Evolutionary conservation across 2,797 vertebrate genomes (phyloP), one percentile per base, ranked within the genome.

Genomic region (Molothrus ater): DNA sequence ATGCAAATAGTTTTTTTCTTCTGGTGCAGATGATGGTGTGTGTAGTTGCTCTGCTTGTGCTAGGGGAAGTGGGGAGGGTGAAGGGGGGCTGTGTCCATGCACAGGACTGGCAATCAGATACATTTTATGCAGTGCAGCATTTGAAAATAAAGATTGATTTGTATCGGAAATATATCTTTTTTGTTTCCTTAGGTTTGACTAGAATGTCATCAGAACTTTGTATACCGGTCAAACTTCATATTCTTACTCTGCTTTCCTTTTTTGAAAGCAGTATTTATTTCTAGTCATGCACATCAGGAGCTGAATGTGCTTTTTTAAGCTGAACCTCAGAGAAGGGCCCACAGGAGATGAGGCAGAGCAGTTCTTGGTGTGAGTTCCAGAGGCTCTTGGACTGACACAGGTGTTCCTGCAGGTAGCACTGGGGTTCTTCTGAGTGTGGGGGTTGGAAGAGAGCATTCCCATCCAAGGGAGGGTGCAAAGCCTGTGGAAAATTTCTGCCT

Each of bases 71-170:
- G 57, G 25, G 10, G 43, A 57, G 42, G 61, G 32, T 78, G 31
- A 24, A 40, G 11, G 10, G 17, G 4, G 7, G 9, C 59, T 86
- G 26, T 73, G 45, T 60, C 76, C 20, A 0, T 51, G 68, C 61
- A 28, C 10, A 75, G 57, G 51, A 29, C 50, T 88, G 71, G 59
- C 64, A 64, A 14, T 86, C 65, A 66, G 38, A 43, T 74, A 34
- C 28, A 69, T 61, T 61, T 43, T 31, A 42, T 85, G 42, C 25
- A 34, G 17, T 73, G 42, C 72, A 80, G 59, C 82, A 43, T 86
- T 85, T 92, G 51, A 75, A 87, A 97, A 97, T 97, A 96, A 96
- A 95, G 66, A 74, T 78, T 79, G 43, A 65, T 82, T 90, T 92
- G 11, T 92, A n/a, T 59, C 73, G 34, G 19, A 21, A 71, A 11